A percentile compares a stretch with the other conserved stretches of the same genome.
These are phyloP conservation scores for Chaetodon auriga DNA, from an alignment of 2,113 vertebrate species.

Conservation along the genomic window DNA sequence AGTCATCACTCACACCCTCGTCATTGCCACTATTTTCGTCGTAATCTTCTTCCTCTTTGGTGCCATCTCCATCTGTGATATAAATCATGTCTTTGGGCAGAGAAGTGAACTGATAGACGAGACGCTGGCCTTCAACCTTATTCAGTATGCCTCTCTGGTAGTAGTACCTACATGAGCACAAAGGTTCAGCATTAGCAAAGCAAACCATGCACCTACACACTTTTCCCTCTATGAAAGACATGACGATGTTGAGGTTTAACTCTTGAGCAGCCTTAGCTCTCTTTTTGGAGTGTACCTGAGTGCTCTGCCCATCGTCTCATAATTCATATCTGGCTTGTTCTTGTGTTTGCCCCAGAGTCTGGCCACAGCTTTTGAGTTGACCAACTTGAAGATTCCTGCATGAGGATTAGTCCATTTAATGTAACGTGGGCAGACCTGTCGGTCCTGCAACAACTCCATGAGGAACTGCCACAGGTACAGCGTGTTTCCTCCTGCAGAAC, in stretches of 20 bases:
- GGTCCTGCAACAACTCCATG: slow-evolving; percentile 95
- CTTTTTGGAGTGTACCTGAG: slow-evolving; percentile 87
- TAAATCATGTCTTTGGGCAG: slow-evolving; percentile 96
- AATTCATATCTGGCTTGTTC: slow-evolving; percentile 99
- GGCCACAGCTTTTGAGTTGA: slow-evolving; percentile 98
- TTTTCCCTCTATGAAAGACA: background rate
- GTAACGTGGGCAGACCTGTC: slow-evolving; percentile 95
- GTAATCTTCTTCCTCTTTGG: slow-evolving; percentile 72
- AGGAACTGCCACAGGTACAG: slow-evolving; percentile 99
- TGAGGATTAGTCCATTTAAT: slow-evolving; percentile 98
- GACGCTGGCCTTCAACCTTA: slow-evolving; percentile 98
- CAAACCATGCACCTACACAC: background rate
- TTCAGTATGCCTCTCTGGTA: slow-evolving; percentile 98
- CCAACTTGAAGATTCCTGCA: slow-evolving; percentile 97
- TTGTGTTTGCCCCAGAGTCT: slow-evolving; percentile 98
- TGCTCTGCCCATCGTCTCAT: slow-evolving; percentile 98
- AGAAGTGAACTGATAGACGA: slow-evolving; percentile 98
- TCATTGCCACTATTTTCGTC: slow-evolving; percentile 76
- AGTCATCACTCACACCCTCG: slow-evolving; percentile 66
- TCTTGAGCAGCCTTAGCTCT: background rate
- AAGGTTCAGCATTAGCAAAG: slow-evolving; percentile 5
- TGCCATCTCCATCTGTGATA: slow-evolving; percentile 88
- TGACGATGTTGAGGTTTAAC: background rate
- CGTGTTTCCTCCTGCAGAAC: slow-evolving; percentile 88
- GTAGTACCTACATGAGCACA: slow-evolving; percentile 89